Percentiles rank a stretch among this genome's conserved stretches.
Evolutionary conservation across 2,113 vertebrate genomes (phyloP).

Genomic region (Colaptes auratus): DNA sequence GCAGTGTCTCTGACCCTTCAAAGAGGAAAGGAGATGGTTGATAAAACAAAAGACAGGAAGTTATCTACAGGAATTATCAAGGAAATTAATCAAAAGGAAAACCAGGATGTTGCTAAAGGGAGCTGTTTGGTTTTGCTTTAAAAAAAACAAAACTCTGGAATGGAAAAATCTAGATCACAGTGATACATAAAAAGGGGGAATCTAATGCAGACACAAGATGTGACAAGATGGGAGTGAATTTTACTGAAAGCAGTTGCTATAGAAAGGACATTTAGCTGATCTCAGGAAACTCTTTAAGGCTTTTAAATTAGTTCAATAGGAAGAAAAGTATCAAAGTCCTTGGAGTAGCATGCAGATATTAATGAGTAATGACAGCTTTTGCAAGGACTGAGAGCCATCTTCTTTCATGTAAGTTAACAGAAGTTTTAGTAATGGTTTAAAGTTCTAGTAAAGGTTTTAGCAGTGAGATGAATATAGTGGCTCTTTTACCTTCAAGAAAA

Average conservation of each 20-base stretch:
- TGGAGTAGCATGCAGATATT: background rate
- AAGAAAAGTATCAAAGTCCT: conserved; percentile 22
- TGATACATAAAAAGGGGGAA: background rate
- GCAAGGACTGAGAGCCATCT: background rate
- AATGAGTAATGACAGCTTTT: background rate
- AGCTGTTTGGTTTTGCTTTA: background rate
- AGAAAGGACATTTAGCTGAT: conserved; percentile 40
- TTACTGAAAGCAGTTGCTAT: background rate
- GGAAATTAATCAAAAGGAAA: conserved; percentile 14
- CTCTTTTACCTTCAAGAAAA: background rate
- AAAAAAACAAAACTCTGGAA: background rate
- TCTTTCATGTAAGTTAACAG: conserved; percentile 2
- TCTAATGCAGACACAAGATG: conserved; percentile 1
- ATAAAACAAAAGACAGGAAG: background rate
- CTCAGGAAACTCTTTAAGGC: background rate
- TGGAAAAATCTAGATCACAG: background rate
- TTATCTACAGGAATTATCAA: background rate
- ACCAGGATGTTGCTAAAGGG: background rate
- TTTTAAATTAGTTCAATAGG: conserved; percentile 13
- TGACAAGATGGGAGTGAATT: conserved; percentile 22
- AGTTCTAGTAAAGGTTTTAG: background rate
- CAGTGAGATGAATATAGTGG: background rate
- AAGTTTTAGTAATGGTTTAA: conserved; percentile 9
- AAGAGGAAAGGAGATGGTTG: background rate
- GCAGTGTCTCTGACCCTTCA: background rate